These are phyloP conservation scores for Timema cristinae DNA, from an alignment of 2,888 invertebrate species.

Conservation along the genomic window DNA sequence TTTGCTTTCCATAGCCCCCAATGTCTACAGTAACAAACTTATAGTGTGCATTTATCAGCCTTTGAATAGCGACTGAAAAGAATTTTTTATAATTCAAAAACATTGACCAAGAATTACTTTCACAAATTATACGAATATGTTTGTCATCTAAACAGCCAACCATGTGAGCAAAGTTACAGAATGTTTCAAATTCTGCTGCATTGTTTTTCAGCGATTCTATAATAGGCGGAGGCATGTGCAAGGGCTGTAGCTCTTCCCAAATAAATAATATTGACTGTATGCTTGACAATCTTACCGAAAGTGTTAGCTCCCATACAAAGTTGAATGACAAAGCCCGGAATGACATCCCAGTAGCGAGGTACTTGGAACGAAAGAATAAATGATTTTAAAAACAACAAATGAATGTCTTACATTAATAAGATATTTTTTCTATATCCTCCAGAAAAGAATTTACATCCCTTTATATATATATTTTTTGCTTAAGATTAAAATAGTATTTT, in stretches of 20 bases:
- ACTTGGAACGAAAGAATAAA: constrained; percentile 1
- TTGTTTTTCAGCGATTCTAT: background rate
- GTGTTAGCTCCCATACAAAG: constrained; percentile 7
- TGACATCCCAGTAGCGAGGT: constrained; percentile 9
- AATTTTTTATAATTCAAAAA: constrained; percentile 7
- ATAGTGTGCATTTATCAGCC: background rate
- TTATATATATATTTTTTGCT: too few species aligned
- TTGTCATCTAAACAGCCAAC: constrained; percentile 9
- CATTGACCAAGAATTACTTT: constrained; percentile 1
- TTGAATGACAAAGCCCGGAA: background rate
- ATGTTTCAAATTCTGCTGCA: too few species aligned
- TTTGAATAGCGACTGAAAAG: background rate
- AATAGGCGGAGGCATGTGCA: background rate
- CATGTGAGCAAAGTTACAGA: background rate
- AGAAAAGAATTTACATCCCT: too few species aligned
- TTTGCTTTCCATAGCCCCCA: too few species aligned
- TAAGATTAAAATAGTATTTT: too few species aligned
- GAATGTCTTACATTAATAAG: too few species aligned
- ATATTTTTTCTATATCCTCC: too few species aligned
- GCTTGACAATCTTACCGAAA: constrained; percentile 1
- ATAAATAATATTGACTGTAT: background rate
- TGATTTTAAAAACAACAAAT: too few species aligned
- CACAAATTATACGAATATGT: constrained; percentile 13
- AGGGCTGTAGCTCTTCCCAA: constrained; percentile 4
- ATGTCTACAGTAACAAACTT: background rate